Evolutionary conservation across 1,140 invertebrate genomes (phyloP).

Genomic region (Tribolium castaneum): DNA sequence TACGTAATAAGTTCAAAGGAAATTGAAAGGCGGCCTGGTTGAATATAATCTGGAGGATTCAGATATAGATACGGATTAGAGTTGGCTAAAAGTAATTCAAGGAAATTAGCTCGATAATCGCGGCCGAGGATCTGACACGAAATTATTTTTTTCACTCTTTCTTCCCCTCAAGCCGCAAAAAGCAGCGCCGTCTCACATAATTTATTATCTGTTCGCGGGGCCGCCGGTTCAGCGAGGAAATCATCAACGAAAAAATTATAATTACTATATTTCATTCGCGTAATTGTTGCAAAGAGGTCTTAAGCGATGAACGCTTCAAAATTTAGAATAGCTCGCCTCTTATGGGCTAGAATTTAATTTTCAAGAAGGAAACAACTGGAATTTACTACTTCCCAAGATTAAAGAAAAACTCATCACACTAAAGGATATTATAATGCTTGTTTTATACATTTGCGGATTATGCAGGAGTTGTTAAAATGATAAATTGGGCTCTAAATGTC

Average conservation of each 20-base stretch:
- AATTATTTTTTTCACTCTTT: constrained; percentile 38
- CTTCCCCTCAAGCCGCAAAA: constrained; percentile 8
- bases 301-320: constrained; percentile 27
- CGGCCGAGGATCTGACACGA: constrained; percentile 38
- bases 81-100: constrained; percentile 43
- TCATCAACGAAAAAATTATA: constrained; percentile 36
- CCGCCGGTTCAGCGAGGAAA: constrained; percentile 16
- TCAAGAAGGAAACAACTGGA: constrained; percentile 55
- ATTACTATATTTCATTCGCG: constrained; percentile 32
- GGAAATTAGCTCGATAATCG: constrained; percentile 43
- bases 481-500: constrained; percentile 46
- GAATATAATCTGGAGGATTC: constrained; percentile 38
- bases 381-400: constrained; percentile 58
- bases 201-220: constrained; percentile 32
- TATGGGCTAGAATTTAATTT: constrained; percentile 58
- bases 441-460: constrained; percentile 56
- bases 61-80: constrained; percentile 41
- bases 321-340: constrained; percentile 25
- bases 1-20: constrained; percentile 41
- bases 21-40: constrained; percentile 39
- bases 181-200: constrained; percentile 17
- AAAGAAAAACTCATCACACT: constrained; percentile 59
- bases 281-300: constrained; percentile 23
- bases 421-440: constrained; percentile 58
- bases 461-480: constrained; percentile 49